Base-by-base conservation (phyloP, 2,888 invertebrate species). In the Lasioglossum lativentre region DNA sequence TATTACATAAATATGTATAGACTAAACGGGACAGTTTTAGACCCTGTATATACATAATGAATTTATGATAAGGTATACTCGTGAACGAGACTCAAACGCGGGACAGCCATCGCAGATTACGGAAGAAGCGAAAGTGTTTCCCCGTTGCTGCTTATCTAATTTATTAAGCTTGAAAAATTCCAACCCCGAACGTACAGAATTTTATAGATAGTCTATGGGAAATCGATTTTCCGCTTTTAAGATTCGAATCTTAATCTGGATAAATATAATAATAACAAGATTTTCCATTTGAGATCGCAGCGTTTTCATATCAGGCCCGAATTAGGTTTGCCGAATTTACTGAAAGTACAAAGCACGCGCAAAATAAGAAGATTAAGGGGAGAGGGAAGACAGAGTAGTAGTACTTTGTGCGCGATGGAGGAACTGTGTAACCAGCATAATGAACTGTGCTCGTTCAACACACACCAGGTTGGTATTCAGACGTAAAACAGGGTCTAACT, bases 1-100 rank as follows among this genome's bases (percentile, higher is more conserved):
- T 76, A 71, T 73, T 56, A 73, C 73, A 59, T 79, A 81, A 72
- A 79, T 56, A n/a, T n/a, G n/a, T n/a, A 45, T 40, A 66, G 30
- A 34, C 10, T 72, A 8, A 27, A 23, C 30, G 34, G 38, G 30
- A 23, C 30, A 40, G 40, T 40, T 42, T 56, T 45, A 27, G 30
- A 8, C 14, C 16, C 34, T 27, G 2, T n/a, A n/a, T n/a, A 14
- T 8, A 30, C 3, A 23, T 66, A 72, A 78, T 85, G 45, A 75
- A 83, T 75, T 78, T 38, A 38, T 38, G 71, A 63, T 66, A 63
- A 56, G 72, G 34, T 52, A 38, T 52, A 16, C 52, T 5, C 23
- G 38, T 27, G 34, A 27, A 27, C 42, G 42, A 23, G 23, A 56
- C 19, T 45, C 8, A 38, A 70, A 47, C 27, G 12, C 19, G 5